A percentile compares a stretch with the other conserved stretches of the same genome.
phyloP scores from a whole-genome alignment of 1,140 invertebrate species.

The Brachionus rubens region DNA sequence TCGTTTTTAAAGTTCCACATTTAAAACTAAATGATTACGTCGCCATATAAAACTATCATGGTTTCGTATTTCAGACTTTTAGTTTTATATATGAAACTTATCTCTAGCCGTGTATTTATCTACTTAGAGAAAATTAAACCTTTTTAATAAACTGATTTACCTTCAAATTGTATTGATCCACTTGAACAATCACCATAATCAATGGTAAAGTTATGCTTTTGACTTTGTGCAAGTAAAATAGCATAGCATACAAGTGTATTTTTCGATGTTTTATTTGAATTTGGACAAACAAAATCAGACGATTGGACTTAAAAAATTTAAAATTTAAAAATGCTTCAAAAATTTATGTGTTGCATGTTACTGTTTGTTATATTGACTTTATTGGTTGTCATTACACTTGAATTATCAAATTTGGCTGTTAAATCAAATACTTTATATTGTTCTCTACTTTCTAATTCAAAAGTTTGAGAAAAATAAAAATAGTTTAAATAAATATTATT shows the following conservation, averaged over 20 bases:
- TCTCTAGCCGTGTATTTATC: too few species aligned
- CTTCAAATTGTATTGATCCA: neutral
- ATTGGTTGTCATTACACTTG: neutral
- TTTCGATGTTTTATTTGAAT: neutral
- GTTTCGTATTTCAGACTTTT: too few species aligned
- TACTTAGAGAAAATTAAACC: too few species aligned
- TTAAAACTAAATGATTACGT: too few species aligned
- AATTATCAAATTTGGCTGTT: neutral
- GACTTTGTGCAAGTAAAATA: neutral
- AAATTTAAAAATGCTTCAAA: too few species aligned
- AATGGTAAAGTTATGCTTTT: neutral
- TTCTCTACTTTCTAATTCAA: neutral
- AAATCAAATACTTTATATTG: neutral
- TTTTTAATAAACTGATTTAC: too few species aligned
- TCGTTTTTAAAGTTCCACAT: too few species aligned
- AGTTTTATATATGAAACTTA: too few species aligned
- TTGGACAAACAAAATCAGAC: neutral
- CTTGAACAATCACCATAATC: conserved; percentile 16
- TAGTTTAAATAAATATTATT: neutral
- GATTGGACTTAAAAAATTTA: neutral
- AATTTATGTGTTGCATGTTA: too few species aligned
- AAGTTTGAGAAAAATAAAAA: conserved; percentile 2
- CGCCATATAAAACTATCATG: too few species aligned
- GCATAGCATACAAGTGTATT: neutral
- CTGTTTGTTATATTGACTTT: neutral